These are phyloP conservation scores for Drosophila rellima DNA, from an alignment of 2,888 invertebrate genomes.

Conservation along the genomic window DNA sequence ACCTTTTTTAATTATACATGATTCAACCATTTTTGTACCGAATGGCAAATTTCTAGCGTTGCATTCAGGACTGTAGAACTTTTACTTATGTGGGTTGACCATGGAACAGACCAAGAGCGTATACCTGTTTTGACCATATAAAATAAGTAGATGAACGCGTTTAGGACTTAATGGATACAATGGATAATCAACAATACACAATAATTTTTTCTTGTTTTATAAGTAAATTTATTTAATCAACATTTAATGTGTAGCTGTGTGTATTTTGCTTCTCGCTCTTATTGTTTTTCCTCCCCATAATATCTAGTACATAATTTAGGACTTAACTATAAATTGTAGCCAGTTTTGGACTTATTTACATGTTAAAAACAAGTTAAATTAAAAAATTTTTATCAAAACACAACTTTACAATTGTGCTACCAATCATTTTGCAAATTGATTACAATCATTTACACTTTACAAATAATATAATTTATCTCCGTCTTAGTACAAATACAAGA, in stretches of 20 bases:
- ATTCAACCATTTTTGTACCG: too few species aligned
- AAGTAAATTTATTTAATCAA: slow-evolving; percentile 65
- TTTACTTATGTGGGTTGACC: too few species aligned
- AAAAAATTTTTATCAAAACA: slow-evolving; percentile 35
- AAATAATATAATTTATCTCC: slow-evolving; percentile 24
- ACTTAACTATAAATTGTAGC: slow-evolving; percentile 50
- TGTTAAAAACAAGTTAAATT: slow-evolving; percentile 27
- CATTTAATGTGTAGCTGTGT: slow-evolving; percentile 41
- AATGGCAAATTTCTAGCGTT: too few species aligned
- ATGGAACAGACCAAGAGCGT: too few species aligned
- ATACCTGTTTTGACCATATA: too few species aligned
- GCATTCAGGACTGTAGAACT: too few species aligned
- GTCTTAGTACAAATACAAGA: slow-evolving; percentile 9
- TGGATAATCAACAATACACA: too few species aligned
- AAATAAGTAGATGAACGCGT: too few species aligned
- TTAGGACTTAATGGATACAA: too few species aligned
- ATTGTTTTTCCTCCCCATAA: slow-evolving; percentile 46
- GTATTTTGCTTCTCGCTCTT: slow-evolving; percentile 35
- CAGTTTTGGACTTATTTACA: slow-evolving; percentile 24
- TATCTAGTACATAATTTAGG: slow-evolving; percentile 66
- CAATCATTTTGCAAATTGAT: slow-evolving; percentile 12
- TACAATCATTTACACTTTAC: slow-evolving; percentile 33
- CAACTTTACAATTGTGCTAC: slow-evolving; percentile 27
- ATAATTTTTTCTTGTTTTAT: slow-evolving; percentile 43
- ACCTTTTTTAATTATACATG: too few species aligned